Evolutionary conservation across 2,113 vertebrate genomes (phyloP).

Genomic region (Cheilinus undulatus): DNA sequence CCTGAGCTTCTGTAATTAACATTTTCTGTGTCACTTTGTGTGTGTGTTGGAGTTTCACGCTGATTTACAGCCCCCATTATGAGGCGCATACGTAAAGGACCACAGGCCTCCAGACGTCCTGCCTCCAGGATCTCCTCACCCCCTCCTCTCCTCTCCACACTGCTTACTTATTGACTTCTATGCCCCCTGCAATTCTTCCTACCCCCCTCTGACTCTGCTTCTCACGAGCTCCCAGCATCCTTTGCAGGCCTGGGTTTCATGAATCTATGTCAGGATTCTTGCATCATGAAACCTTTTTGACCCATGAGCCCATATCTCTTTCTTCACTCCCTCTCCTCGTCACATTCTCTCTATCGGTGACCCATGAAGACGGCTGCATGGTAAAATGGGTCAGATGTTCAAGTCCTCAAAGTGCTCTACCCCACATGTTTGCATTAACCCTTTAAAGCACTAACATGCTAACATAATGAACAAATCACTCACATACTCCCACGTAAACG

Average conservation of each 20-base stretch:
- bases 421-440: too few relatives aligned
- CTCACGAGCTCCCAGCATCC: constrained; percentile 10
- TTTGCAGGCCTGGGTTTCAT: constrained; percentile 1
- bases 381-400: too few relatives aligned
- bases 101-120: constrained; percentile 55
- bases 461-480: too few relatives aligned
- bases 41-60: constrained; percentile 40
- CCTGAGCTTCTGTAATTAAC: constrained; percentile 42
- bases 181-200: neutral
- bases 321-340: neutral
- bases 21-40: constrained; percentile 25
- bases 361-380: too few relatives aligned
- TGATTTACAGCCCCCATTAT: constrained; percentile 58
- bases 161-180: constrained; percentile 27
- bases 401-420: too few relatives aligned
- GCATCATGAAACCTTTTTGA: neutral
- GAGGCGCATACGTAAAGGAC: constrained; percentile 55
- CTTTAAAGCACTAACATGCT: too few relatives aligned
- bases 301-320: neutral
- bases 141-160: constrained; percentile 12
- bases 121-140: constrained; percentile 39
- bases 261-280: neutral
- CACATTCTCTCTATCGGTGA: neutral
- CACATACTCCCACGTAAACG: too few relatives aligned
- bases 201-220: neutral